Evolutionary conservation across 2,113 vertebrate species (phyloP).

Genomic region (Amphilophus citrinellus): DNA sequence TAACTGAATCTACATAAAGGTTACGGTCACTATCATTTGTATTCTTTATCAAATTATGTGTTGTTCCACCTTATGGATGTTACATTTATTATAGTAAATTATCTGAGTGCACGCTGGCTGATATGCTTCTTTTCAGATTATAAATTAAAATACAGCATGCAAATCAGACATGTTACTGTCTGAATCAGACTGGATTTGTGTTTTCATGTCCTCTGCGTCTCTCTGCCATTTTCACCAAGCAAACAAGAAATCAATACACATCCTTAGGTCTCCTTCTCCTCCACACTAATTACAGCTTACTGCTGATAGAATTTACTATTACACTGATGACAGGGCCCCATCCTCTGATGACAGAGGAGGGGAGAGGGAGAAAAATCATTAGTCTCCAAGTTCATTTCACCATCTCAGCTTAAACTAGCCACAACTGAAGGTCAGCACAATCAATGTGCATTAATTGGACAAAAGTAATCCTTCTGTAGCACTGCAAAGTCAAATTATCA

Average conservation of each 20-base stretch:
- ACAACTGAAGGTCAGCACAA: slow-evolving; percentile 68
- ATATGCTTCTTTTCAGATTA: neutral
- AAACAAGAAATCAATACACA: slow-evolving; percentile 74
- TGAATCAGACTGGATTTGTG: slow-evolving; percentile 32
- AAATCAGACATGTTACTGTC: slow-evolving; percentile 24
- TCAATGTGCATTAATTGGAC: slow-evolving; percentile 64
- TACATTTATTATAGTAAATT: neutral
- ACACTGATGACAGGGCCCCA: slow-evolving; percentile 36
- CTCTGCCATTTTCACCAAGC: slow-evolving; percentile 67
- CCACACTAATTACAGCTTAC: slow-evolving; percentile 73
- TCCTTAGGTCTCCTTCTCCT: slow-evolving; percentile 58
- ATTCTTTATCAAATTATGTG: neutral
- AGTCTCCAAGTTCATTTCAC: slow-evolving; percentile 62
- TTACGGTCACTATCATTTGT: neutral
- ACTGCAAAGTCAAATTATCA: slow-evolving; percentile 45
- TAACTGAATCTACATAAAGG: slow-evolving; percentile 12
- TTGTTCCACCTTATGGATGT: neutral
- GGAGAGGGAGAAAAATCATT: slow-evolving; percentile 62
- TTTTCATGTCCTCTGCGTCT: slow-evolving; percentile 49
- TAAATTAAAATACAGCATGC: neutral
- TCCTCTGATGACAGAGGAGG: slow-evolving; percentile 35
- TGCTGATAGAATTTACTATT: slow-evolving; percentile 56
- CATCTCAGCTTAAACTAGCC: slow-evolving; percentile 51
- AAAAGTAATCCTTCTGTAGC: slow-evolving; percentile 42
- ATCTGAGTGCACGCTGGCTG: neutral